Evolutionary conservation across 2,797 vertebrate genomes (phyloP).

Genomic region (Micropoecilia bifurca): DNA sequence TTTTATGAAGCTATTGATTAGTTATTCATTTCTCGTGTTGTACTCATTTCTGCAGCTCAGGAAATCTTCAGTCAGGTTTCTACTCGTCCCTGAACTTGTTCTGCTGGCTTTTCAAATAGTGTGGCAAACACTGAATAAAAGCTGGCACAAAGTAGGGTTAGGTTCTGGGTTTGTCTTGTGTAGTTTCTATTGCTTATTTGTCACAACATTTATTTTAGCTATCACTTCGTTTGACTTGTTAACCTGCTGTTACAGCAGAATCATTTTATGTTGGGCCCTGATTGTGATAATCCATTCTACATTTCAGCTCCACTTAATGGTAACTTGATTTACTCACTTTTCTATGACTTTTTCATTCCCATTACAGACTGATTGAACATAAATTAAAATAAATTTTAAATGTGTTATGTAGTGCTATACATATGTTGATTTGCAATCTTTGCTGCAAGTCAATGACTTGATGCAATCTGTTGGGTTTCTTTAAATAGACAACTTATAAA

Average conservation of each 20-base stretch:
- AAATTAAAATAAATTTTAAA: neutral
- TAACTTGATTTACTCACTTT: neutral
- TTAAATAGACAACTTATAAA: too few relatives aligned
- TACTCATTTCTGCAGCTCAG: neutral
- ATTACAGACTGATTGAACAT: neutral
- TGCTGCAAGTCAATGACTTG: too few relatives aligned
- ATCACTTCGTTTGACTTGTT: neutral
- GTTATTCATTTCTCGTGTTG: neutral
- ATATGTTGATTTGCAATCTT: too few relatives aligned
- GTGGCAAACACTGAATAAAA: too few relatives aligned
- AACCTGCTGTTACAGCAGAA: neutral
- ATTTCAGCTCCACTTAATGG: neutral
- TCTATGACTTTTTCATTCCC: neutral
- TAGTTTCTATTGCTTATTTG: too few relatives aligned
- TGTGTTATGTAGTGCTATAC: neutral
- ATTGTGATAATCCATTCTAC: neutral
- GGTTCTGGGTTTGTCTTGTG: neutral
- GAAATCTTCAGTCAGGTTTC: neutral
- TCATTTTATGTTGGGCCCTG: neutral
- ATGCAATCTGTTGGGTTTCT: too few relatives aligned
- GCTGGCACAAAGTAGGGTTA: neutral
- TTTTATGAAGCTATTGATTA: neutral
- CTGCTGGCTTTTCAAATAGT: neutral
- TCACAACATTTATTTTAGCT: neutral
- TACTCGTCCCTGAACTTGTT: conserved; percentile 17